These are phyloP conservation scores for Lissonota sp. DNA, from an alignment of 2,888 invertebrate species.

Conservation along the genomic window DNA sequence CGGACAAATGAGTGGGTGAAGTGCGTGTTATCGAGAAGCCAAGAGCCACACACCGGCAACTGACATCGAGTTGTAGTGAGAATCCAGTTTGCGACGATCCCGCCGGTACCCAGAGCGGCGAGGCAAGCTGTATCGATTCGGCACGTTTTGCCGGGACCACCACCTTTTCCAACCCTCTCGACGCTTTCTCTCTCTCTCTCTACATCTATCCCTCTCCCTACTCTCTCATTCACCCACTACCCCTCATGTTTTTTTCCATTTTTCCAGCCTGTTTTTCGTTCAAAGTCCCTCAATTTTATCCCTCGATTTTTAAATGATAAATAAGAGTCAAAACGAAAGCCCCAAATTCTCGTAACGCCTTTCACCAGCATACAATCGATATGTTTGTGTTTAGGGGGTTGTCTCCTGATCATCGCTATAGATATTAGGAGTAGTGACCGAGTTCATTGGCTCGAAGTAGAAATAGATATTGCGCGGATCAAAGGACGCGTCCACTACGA, in stretches of 20 bases:
- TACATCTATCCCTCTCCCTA: background rate
- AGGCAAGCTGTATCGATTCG: conserved; percentile 82
- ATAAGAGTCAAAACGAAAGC: conserved; percentile 31
- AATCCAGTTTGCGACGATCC: conserved; percentile 40
- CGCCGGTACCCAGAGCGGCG: conserved; percentile 68
- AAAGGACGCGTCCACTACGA: no score
- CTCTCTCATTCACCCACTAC: no score
- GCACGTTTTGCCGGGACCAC: conserved; percentile 77
- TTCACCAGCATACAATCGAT: conserved; percentile 50
- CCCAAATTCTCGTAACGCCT: conserved; percentile 1
- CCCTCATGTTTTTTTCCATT: no score
- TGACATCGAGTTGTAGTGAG: conserved; percentile 19
- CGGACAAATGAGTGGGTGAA: no score
- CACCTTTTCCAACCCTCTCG: conserved; percentile 66
- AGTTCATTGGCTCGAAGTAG: conserved; percentile 57
- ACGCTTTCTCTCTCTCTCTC: conserved; percentile 30
- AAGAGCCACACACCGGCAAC: no score
- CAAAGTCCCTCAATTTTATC: background rate
- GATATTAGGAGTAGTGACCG: conserved; percentile 12
- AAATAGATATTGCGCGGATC: background rate
- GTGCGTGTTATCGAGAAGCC: no score
- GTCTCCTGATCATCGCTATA: conserved; percentile 43
- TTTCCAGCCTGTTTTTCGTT: no score
- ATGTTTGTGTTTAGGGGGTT: conserved; percentile 59
- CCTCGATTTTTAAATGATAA: background rate